Conservation (phyloP, 1,140 invertebrate species). For the Proctacanthus coquilletti region DNA sequence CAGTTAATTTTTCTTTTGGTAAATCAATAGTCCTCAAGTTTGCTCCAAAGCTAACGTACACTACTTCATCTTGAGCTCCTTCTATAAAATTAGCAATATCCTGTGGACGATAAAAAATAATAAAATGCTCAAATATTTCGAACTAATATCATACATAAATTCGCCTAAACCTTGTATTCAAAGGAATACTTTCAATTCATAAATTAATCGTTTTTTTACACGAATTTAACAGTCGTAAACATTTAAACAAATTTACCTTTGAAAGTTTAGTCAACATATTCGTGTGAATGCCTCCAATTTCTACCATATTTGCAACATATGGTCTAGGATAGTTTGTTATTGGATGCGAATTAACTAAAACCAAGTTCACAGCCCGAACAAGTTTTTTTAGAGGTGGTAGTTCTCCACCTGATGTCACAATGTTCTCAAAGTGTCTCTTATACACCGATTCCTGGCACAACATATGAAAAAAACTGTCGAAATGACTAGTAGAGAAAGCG, state of each 20-base stretch:
- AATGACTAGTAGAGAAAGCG: slow-evolving; percentile 5
- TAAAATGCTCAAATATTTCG: too few species aligned
- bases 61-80: slow-evolving; percentile 34
- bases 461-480: slow-evolving; percentile 26
- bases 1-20: slow-evolving; percentile 33
- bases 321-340: slow-evolving; percentile 41
- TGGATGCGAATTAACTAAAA: slow-evolving; percentile 45
- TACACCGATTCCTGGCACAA: slow-evolving; percentile 25
- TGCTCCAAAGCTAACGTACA: slow-evolving; percentile 47
- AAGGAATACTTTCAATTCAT: too few species aligned
- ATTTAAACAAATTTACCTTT: slow-evolving; percentile 10
- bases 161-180: too few species aligned
- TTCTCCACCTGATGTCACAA: slow-evolving; percentile 9
- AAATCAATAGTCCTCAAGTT: slow-evolving; percentile 39
- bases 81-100: slow-evolving; percentile 36
- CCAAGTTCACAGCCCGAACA: slow-evolving; percentile 39
- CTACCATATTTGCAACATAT: slow-evolving; percentile 36
- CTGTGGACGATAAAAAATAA: slow-evolving; percentile 7
- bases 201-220: too few species aligned
- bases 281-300: slow-evolving; percentile 39
- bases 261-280: slow-evolving; percentile 12
- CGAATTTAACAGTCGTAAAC: too few species aligned
- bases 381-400: slow-evolving; percentile 35
- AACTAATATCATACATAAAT: neutral
- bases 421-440: slow-evolving; percentile 19